Evolutionary conservation across 2,113 vertebrate species (phyloP), one percentile per base, ranked within the genome.

Genomic region (Phainopepla nitens): DNA sequence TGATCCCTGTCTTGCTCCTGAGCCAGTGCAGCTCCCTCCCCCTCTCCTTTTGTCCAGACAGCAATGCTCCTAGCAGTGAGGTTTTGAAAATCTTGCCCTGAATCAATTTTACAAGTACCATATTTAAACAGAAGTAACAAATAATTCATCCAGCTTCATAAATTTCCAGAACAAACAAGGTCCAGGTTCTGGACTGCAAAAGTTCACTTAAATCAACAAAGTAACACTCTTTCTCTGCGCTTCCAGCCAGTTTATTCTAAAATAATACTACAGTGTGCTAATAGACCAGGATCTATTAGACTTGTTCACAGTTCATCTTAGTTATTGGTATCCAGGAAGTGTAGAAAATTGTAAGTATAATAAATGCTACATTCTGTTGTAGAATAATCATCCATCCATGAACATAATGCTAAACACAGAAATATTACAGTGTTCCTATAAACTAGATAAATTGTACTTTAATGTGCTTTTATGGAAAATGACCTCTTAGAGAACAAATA

Each of bases 61-160:
- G 44, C 7, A 62, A 35, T 9, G 13, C 35, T 88, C 27, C 21
- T 42, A 81, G 44, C 2, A 2, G 75, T 11, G 19, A 27, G 17
- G 35, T 54, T 90, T 89, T 62, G 70, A 76, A 90, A 85, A 81
- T 66, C 29, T 89, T 85, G 8, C 56, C 31, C 58, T 69, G 20
- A 62, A 80, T 73, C 33, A 41, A 61, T 77, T 76, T 77, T 53
- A 25, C 35, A 83, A 82, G 60, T 82, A 56, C 13, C 1, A 0
- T 83, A 88, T 91, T 94, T 93, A 87, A 90, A 93, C 71, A 73
- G 42, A 87, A 94, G 50, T 49, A 61, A 62, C 58, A 92, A 96
- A 89, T 87, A 84, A 68, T 87, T 79, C 5, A 86, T 93, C 70
- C 57, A 81, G 64, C 42, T 94, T 90, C 75, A 86, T 66, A 90